phyloP scores from a whole-genome alignment of 1,140 invertebrate species.

The Drosophila elegans region DNA sequence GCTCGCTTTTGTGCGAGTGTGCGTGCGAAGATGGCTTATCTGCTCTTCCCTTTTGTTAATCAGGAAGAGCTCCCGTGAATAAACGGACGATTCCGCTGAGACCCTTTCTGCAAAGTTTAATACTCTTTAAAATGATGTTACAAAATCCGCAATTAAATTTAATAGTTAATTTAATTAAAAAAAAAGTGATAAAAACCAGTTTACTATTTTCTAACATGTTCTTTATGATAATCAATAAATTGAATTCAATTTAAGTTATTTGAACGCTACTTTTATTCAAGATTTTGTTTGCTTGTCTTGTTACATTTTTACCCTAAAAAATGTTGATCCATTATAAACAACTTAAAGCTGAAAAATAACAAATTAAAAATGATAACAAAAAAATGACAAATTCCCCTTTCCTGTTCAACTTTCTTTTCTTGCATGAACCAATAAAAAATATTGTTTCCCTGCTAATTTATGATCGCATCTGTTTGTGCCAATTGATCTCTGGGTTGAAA shows the following conservation, averaged over 20 bases:
- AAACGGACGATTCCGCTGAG: neutral
- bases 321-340: too few relatives aligned
- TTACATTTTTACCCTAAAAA: too few relatives aligned
- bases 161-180: too few relatives aligned
- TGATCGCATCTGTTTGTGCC: slow-evolving; percentile 23
- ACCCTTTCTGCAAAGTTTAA: neutral
- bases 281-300: too few relatives aligned
- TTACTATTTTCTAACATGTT: too few relatives aligned
- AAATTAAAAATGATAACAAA: too few relatives aligned
- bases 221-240: too few relatives aligned
- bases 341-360: neutral
- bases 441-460: slow-evolving; percentile 26
- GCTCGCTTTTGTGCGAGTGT: neutral
- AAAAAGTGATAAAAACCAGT: too few relatives aligned
- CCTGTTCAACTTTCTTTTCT: slow-evolving; percentile 27
- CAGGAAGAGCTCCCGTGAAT: neutral
- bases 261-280: too few relatives aligned
- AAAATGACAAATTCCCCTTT: neutral
- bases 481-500: slow-evolving; percentile 12
- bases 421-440: slow-evolving; percentile 16
- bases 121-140: too few relatives aligned
- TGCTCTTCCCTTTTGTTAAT: neutral
- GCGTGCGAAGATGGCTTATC: slow-evolving; percentile 15
- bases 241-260: too few relatives aligned
- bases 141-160: too few relatives aligned